Conservation (phyloP, 2,113 vertebrate genomes). For the Tetrax tetrax region DNA sequence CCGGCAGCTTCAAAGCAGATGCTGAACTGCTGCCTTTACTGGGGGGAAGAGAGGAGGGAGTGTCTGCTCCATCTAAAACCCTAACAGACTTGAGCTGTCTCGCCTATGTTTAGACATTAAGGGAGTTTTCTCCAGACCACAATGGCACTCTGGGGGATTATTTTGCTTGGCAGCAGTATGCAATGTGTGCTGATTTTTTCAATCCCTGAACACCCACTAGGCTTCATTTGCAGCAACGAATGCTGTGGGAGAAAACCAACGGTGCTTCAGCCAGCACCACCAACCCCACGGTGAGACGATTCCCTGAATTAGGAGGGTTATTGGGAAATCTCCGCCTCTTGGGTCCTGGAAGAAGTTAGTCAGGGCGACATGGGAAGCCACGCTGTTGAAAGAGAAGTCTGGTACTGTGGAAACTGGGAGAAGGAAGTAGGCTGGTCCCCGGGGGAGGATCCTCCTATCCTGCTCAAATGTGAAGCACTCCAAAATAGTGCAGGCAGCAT, state of each 20-base stretch:
- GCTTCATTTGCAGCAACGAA: neutral
- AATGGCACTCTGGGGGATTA: neutral
- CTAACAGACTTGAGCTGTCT: neutral
- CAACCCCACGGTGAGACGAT: neutral
- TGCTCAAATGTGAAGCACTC: rapidly evolving
- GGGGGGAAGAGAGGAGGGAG: neutral
- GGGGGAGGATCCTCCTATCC: neutral
- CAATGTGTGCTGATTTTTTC: neutral
- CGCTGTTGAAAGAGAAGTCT: neutral
- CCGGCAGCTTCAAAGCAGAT: slow-evolving; percentile 37
- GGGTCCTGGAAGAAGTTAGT: neutral
- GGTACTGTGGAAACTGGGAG: neutral
- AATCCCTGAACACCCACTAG: neutral
- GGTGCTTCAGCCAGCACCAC: neutral
- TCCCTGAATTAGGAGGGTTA: neutral
- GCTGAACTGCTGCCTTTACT: neutral
- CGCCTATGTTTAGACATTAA: slow-evolving; percentile 18
- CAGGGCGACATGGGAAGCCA: neutral
- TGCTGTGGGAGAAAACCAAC: rapidly evolving
- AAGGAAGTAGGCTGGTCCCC: neutral
- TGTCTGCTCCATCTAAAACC: neutral
- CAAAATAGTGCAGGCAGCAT: rapidly evolving
- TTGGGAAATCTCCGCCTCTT: neutral
- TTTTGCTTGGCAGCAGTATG: slow-evolving; percentile 4
- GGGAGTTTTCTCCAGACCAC: neutral